These are phyloP conservation scores for Theristus sp. DNA, from an alignment of 2,888 invertebrate genomes.

Conservation along the genomic window DNA sequence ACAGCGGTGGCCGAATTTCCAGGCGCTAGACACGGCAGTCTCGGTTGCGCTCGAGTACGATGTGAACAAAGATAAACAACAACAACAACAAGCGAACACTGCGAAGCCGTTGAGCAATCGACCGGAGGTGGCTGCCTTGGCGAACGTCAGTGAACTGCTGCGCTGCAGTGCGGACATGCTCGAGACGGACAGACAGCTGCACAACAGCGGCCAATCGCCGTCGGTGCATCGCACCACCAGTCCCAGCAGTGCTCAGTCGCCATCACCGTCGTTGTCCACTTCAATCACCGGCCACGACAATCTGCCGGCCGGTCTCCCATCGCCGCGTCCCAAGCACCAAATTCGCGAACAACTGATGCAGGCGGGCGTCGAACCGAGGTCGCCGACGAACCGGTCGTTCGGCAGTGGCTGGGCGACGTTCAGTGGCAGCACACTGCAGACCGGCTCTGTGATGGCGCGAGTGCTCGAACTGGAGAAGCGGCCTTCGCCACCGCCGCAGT, in stretches of 20 bases:
- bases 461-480: slow-evolving; percentile 1
- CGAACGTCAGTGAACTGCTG: not conserved
- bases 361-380: slow-evolving; percentile 8
- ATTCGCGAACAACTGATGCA: slow-evolving; percentile 22
- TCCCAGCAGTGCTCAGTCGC: too few relatives aligned
- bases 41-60: not conserved
- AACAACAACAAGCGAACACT: not conserved
- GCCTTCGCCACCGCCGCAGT: not conserved
- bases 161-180: not conserved
- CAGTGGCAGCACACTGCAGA: not conserved
- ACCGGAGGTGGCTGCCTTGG: not conserved
- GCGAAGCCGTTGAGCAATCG: not conserved
- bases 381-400: not conserved
- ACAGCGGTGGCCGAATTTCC: not conserved
- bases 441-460: not conserved
- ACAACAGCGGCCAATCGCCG: not conserved
- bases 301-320: slow-evolving; percentile 20
- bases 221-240: too few relatives aligned
- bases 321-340: slow-evolving; percentile 26
- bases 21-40: not conserved
- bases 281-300: too few relatives aligned
- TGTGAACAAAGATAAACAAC: not conserved
- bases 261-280: not conserved
- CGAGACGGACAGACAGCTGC: not conserved
- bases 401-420: not conserved